phyloP scores from a whole-genome alignment of 2,888 invertebrate species.

The Cheilosia soror region DNA sequence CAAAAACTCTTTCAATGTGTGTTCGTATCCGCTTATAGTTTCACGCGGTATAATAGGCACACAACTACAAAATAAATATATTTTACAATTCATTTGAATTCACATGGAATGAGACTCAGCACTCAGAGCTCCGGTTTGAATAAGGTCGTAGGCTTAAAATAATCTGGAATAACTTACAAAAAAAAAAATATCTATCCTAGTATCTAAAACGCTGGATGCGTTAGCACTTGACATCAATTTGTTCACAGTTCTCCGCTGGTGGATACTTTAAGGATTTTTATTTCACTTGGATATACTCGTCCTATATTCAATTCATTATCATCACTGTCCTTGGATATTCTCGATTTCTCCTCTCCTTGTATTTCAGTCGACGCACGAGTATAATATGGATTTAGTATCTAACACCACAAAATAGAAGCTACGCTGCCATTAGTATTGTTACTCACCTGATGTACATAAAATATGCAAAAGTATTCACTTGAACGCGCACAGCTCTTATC shows the following conservation, averaged over 20 bases:
- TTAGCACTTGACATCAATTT: neutral
- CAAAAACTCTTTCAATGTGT: too few relatives aligned
- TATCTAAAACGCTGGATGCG: neutral
- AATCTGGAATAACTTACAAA: conserved; percentile 4
- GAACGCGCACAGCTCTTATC: conserved; percentile 18
- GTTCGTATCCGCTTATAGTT: too few relatives aligned
- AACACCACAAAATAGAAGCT: neutral
- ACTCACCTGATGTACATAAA: neutral
- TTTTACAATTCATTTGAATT: conserved; percentile 22
- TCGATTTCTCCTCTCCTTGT: neutral
- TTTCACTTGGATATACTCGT: neutral
- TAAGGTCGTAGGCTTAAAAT: neutral
- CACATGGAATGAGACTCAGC: neutral
- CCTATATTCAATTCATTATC: conserved; percentile 28
- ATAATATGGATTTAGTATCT: too few relatives aligned
- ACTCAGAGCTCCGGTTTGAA: neutral
- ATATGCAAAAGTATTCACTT: conserved; percentile 52
- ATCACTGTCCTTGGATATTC: conserved; percentile 42
- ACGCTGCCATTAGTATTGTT: conserved; percentile 5
- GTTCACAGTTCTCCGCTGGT: neutral
- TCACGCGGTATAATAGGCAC: too few relatives aligned
- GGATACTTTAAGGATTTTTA: neutral
- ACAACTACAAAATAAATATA: too few relatives aligned
- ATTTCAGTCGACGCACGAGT: neutral
- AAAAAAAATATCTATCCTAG: neutral